A percentile compares a stretch with the other conserved stretches of the same genome.
Evolutionary conservation across 2,888 invertebrate genomes (phyloP).

Genomic region (Hartigia nigra): DNA sequence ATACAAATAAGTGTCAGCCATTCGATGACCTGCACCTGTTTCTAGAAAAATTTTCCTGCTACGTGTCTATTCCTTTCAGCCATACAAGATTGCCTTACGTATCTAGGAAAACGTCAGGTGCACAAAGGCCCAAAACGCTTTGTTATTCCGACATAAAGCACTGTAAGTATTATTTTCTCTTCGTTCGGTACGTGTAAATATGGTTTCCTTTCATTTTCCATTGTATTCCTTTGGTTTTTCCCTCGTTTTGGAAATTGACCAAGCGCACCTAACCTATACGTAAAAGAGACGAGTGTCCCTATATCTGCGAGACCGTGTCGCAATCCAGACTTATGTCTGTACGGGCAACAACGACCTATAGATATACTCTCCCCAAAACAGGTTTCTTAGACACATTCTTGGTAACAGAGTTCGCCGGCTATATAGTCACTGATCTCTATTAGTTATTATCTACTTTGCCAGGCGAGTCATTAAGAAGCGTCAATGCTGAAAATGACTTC

Average conservation of each 20-base stretch:
- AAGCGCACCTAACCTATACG: background rate
- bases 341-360: slow-evolving; percentile 3
- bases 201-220: background rate
- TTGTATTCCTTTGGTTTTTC: background rate
- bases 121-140: background rate
- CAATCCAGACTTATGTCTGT: slow-evolving; percentile 1
- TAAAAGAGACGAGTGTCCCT: background rate
- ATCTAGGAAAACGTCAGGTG: background rate
- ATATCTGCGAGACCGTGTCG: background rate
- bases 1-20: background rate
- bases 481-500: background rate
- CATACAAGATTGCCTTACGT: background rate
- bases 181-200: background rate
- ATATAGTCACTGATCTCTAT: slow-evolving; percentile 1
- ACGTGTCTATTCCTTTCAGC: background rate
- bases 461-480: background rate
- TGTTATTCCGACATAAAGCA: background rate
- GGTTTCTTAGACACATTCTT: slow-evolving; percentile 47
- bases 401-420: slow-evolving; percentile 31
- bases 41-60: background rate
- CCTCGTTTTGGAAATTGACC: background rate
- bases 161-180: background rate
- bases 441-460: slow-evolving; percentile 2
- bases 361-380: slow-evolving; percentile 42
- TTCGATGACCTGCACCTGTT: slow-evolving; percentile 1